Base-by-base conservation (phyloP, 2,113 vertebrate genomes). In the Actinemys pallida region DNA sequence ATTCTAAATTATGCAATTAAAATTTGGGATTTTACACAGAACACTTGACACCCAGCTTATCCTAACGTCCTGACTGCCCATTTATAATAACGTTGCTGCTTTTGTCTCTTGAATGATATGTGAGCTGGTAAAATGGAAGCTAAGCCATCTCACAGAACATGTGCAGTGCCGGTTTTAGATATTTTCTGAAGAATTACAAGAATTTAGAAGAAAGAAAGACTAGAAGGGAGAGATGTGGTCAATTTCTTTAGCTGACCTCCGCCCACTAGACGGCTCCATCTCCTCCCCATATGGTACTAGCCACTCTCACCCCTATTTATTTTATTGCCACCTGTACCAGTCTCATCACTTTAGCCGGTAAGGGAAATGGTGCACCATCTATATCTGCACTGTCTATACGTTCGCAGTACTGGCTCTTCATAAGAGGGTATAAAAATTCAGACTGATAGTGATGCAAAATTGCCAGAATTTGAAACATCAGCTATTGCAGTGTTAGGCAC, bases 1-100 rank as follows among this genome's bases (percentile, higher is more conserved):
- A 14, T 42, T 7, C 17, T 92, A 93, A 95, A 89, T 89, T 90
- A 94, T 59, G 56, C 54, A 87, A 5, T 9, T 4, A 83, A 92
- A 96, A 81, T 1, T 10, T 31, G 16, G 76, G 35, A 88, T 83
- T 84, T 91, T 29, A 90, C 25, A 45, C 83, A 42, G 78, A 89
- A 93, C 22, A 65, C 94, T 86, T 93, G 54, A 89, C n/a, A 84
- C 57, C 22, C 25, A 47, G 84, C 91, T 94, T 93, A 92, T 20
- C 86, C 81, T 39, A 56, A 53, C 69, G 79, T 83, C 52, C 81
- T 8, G 94, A 31, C 27, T 95, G 59, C 79, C 69, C 89, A 59
- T 90, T 90, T 65, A 90, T 75, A 81, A 94, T 72, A 86, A 89
- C 25, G 5, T 65, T 94, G 25, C 19, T 93, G 14, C 69, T 75